Conservation (phyloP, 1,140 invertebrate genomes). For the Aethina tumida region DNA sequence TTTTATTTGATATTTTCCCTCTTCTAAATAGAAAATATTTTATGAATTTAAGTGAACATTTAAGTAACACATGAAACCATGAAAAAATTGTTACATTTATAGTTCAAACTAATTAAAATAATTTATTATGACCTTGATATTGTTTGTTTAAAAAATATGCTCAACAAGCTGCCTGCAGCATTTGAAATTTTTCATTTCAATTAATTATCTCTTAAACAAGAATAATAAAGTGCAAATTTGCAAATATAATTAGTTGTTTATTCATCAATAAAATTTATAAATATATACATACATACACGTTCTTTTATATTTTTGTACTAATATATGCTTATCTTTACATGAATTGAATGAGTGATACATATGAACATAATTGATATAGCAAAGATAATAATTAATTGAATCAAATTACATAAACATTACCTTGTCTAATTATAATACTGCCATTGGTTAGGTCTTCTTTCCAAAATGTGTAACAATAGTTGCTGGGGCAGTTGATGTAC, state of each 20-base stretch:
- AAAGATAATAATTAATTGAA: slow-evolving; percentile 8
- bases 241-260: not conserved
- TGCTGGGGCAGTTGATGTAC: slow-evolving; percentile 16
- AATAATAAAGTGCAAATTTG: not conserved
- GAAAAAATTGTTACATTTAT: no score
- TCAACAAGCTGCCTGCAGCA: no score
- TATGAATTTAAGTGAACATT: no score
- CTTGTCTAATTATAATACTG: slow-evolving; percentile 32
- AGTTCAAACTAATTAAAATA: no score
- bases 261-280: slow-evolving; percentile 1
- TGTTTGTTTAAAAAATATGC: no score
- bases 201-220: no score
- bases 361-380: not conserved
- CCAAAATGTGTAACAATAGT: slow-evolving; percentile 34
- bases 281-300: not conserved
- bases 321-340: not conserved
- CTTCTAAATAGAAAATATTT: no score
- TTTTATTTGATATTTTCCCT: no score
- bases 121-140: no score
- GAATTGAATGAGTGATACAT: not conserved
- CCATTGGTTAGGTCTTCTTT: slow-evolving; percentile 28
- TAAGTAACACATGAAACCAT: no score
- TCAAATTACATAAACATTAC: slow-evolving; percentile 21
- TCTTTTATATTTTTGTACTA: not conserved
- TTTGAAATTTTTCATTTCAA: no score